Conservation (phyloP, 2,113 vertebrate species). For the Sinosuthora webbiana region DNA sequence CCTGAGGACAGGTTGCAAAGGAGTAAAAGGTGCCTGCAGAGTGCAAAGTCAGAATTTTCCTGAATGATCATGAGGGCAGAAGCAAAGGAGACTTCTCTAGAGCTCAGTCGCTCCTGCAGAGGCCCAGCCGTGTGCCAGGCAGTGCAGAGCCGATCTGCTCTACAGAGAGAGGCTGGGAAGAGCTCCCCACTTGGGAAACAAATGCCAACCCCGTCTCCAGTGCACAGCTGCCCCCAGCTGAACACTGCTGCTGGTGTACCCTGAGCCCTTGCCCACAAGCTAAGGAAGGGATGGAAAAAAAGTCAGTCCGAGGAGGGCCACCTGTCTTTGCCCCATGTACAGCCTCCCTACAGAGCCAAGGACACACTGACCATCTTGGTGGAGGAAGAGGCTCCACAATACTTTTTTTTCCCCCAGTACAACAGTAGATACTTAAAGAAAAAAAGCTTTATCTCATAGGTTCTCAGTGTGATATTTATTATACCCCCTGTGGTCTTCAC, state of each 20-base stretch:
- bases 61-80: neutral
- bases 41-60: neutral
- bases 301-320: fast-evolving
- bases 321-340: neutral
- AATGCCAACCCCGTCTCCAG: neutral
- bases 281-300: neutral
- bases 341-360: neutral
- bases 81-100: neutral
- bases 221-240: neutral
- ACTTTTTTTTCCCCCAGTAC: neutral
- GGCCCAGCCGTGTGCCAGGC: neutral
- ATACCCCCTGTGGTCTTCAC: neutral
- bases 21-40: neutral
- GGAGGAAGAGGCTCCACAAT: neutral
- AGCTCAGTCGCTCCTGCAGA: fast-evolving
- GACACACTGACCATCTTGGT: fast-evolving
- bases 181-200: neutral
- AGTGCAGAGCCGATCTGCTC: neutral
- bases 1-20: neutral
- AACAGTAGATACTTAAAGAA: neutral
- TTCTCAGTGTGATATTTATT: neutral
- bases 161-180: neutral
- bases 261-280: neutral
- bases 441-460: neutral
- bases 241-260: neutral